Evolutionary conservation across 2,888 invertebrate genomes (phyloP), one percentile per base, ranked within the genome.

Genomic region (Hypomecis atomaria): DNA sequence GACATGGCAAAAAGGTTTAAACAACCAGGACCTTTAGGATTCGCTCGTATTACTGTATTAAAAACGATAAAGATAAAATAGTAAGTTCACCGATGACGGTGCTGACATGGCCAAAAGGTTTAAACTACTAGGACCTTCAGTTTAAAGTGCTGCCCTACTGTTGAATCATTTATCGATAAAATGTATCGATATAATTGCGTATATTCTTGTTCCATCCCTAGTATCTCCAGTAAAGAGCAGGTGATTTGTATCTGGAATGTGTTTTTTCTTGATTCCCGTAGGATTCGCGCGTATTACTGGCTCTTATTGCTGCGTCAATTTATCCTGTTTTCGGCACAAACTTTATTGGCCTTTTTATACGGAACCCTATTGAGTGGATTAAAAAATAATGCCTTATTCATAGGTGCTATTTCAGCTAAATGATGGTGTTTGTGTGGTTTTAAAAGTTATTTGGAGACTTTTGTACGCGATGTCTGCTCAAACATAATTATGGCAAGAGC

Each of bases 171-270:
- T 13, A 8, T 44, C 44, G 44, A 44, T 44, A 44, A 5, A 43
- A 33, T 5, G 33, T n/a, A 54, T 58, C 56, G 67, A 65, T 50
- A 62, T n/a, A n/a, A n/a, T 7, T 0, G 33, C 61, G 23, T 23
- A 3, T 23, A 23, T 23, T 23, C 8, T 0, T 6, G 37, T 9
- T 10, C 47, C 78, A 72, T 72, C 81, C 65, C 81, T 78, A 78
- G 23, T 42, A 52, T 6, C 40, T 67, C 62, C 66, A 79, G 37
- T 78, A 78, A 80, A 80, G 75, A 75, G 75, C 73, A 73, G 75
- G 81, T 81, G 80, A 82, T 83, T 83, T 82, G 83, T 83, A 75
- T 78, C 78, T 65, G 67, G 74, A 81, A 73, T 74, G 74, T 83
- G 80, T 81, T 83, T 81, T 78, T 82, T 77, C 78, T 78, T 75